Evolutionary conservation across 1,140 invertebrate genomes (phyloP).

Genomic region (Lepidurus arcticus): DNA sequence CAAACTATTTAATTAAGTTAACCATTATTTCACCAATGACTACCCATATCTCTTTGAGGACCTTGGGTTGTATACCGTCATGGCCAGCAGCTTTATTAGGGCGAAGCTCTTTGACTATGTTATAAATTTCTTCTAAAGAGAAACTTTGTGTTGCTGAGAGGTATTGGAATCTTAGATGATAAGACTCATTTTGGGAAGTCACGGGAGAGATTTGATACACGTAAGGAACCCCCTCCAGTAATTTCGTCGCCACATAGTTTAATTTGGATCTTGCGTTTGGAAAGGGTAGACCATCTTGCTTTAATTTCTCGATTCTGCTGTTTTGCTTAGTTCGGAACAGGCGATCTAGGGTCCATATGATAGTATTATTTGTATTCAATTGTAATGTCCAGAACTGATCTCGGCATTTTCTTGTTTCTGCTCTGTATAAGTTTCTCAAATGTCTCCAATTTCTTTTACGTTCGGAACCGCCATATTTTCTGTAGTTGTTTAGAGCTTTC

Average conservation of each 20-base stretch:
- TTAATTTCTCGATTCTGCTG: neutral
- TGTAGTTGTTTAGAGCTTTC: neutral
- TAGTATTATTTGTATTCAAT: neutral
- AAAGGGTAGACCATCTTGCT: neutral
- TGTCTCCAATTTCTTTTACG: neutral
- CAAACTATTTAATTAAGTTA: too few species aligned
- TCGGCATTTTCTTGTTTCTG: neutral
- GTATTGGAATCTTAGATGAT: neutral
- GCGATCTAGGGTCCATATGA: neutral
- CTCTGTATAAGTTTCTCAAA: neutral
- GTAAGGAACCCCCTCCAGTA: neutral
- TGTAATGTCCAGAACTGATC: neutral
- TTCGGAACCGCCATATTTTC: neutral
- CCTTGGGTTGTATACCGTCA: neutral
- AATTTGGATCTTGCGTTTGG: constrained; percentile 2
- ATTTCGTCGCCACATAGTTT: neutral
- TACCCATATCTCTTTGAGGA: neutral
- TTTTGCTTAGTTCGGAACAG: neutral
- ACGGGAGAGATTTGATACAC: neutral
- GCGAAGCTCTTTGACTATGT: neutral
- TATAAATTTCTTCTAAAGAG: constrained; percentile 8
- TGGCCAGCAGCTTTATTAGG: constrained; percentile 7
- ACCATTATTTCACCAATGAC: neutral
- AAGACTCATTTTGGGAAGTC: neutral
- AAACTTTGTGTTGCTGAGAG: neutral